These are phyloP conservation scores for Stenopsyche tienmushanensis DNA, from an alignment of 1,140 invertebrate species.

Conservation along the genomic window DNA sequence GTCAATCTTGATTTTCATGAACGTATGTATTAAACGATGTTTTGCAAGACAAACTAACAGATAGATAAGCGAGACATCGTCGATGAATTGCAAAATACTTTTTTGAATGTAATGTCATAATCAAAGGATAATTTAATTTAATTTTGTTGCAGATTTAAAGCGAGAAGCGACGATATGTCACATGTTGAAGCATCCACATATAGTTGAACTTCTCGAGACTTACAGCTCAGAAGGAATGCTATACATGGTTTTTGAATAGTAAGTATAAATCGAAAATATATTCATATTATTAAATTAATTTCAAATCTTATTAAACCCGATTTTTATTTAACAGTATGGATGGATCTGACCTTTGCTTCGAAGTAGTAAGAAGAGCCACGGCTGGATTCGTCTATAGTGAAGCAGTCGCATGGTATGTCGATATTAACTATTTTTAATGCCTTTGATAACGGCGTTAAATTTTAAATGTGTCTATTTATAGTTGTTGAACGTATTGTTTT, in stretches of 20 bases:
- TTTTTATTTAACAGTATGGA: slow-evolving; percentile 85
- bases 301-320: slow-evolving; percentile 13
- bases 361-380: slow-evolving; percentile 92
- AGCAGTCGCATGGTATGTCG: slow-evolving; percentile 89
- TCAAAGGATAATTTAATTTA: slow-evolving; percentile 10
- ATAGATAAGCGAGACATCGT: no score
- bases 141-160: slow-evolving; percentile 84
- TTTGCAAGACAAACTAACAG: no score
- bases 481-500: not conserved
- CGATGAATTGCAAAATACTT: no score
- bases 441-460: not conserved
- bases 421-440: slow-evolving; percentile 3
- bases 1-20: no score
- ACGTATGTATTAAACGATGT: no score
- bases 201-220: slow-evolving; percentile 95
- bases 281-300: not conserved
- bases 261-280: slow-evolving; percentile 58
- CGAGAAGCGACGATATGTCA: slow-evolving; percentile 98
- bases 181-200: slow-evolving; percentile 98
- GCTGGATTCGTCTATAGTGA: slow-evolving; percentile 99
- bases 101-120: no score
- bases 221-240: slow-evolving; percentile 98
- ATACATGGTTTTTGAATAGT: slow-evolving; percentile 99
- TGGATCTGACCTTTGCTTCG: slow-evolving; percentile 96
- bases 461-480: no score